Base-by-base conservation (phyloP, 2,113 vertebrate species). In the Sardina pilchardus region DNA sequence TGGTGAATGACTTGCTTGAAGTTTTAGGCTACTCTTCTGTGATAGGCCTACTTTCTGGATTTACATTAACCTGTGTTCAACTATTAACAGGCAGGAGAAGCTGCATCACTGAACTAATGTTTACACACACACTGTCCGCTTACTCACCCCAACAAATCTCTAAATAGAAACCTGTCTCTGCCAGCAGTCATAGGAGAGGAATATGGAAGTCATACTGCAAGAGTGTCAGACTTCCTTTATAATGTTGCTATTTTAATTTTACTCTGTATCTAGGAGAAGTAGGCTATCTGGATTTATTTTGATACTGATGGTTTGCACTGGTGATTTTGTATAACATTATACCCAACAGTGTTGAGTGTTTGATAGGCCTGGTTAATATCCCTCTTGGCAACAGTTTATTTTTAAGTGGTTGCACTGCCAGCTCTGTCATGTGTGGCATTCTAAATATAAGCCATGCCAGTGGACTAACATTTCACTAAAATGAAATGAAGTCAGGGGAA, bases 361-460 rank as follows among this genome's bases (percentile, higher is more conserved):
- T 75, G 67, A 44, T 78, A 53, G 26, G 42, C 6, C 47, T 82
- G 67, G 36, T 80, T 56, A 82, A 44, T 63, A 82, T 82, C 36
- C 75, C n/a, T 36, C 71, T 36, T 78, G 71, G 71, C 71, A 53
- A 83, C 9, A 10, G 81, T 75, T 88, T 89, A 86, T 89, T 84
- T 90, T 86, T 84, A 80, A 85, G 34, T 26, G 26, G 34, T 30
- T n/a, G 75, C 83, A 24, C 21, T 83, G 80, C 82, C 85, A 56
- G 81, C 43, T 84, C 67, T 56, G 83, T 87, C 84, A 85, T 71
- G 78, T 84, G 75, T 83, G 42, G 50, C 56, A 85, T 82, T 86
- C 83, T 88, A 89, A 87, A 90, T 87, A 85, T 88, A 89, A 87
- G 43, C 44, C 83, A 80, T 44, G 42, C 48, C 19, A 26, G 24